Conservation (phyloP, 2,797 vertebrate species). For the Graptemys geographica region DNA sequence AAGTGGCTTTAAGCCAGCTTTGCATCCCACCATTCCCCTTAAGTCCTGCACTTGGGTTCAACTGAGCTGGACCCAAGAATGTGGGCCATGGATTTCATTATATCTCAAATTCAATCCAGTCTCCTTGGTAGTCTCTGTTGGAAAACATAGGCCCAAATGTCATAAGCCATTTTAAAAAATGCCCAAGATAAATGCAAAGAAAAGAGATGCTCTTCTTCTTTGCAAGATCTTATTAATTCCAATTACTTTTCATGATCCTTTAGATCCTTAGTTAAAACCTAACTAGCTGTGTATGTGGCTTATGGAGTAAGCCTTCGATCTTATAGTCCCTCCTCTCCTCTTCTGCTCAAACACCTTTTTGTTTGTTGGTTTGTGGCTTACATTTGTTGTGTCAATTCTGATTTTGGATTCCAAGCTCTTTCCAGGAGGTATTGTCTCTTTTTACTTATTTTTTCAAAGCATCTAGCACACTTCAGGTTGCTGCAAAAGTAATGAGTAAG, state of each 20-base stretch:
- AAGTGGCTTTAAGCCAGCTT: not conserved
- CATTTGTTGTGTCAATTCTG: not conserved
- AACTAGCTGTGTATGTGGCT: not conserved
- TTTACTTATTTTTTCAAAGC: not conserved
- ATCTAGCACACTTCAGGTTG: not conserved
- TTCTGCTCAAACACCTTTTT: not conserved
- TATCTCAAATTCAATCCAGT: not conserved
- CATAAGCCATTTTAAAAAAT: not conserved
- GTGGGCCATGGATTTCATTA: not conserved
- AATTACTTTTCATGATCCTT: not conserved
- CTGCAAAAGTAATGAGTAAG: not conserved
- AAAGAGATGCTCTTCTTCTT: not conserved
- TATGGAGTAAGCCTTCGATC: not conserved
- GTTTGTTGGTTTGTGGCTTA: not conserved
- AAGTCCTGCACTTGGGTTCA: not conserved
- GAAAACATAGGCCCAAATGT: not conserved
- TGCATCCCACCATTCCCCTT: not conserved
- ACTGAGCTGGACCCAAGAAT: not conserved
- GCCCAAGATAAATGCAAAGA: not conserved
- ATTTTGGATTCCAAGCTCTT: not conserved
- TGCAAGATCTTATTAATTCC: not conserved
- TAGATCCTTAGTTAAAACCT: not conserved
- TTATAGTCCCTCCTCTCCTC: not conserved
- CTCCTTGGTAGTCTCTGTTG: not conserved
- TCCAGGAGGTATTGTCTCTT: not conserved